Percentiles rank a stretch among this genome's conserved stretches.
These are phyloP conservation scores for Acleris literana DNA, from an alignment of 2,888 invertebrate genomes.

Conservation along the genomic window DNA sequence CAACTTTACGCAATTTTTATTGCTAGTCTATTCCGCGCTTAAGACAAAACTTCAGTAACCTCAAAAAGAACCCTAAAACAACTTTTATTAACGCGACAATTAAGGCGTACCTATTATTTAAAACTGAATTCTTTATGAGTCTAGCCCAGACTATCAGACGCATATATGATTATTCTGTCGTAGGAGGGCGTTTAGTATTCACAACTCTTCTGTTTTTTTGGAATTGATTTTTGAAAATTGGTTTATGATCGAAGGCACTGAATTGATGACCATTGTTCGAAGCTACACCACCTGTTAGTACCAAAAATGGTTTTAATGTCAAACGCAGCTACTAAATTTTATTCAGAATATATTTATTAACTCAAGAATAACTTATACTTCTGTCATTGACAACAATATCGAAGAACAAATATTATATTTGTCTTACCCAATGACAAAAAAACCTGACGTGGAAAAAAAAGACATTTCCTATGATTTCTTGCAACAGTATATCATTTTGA, in stretches of 20 bases:
- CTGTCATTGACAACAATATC: too few relatives aligned
- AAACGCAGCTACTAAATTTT: neutral
- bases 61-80: slow-evolving; percentile 15
- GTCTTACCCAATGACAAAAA: too few relatives aligned
- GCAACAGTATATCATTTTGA: too few relatives aligned
- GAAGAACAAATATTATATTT: too few relatives aligned
- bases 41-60: neutral
- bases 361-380: too few relatives aligned
- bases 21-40: too few relatives aligned
- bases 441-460: too few relatives aligned
- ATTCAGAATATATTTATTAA: too few relatives aligned
- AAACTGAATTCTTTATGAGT: slow-evolving; percentile 20
- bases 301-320: neutral
- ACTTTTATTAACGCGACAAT: slow-evolving; percentile 19
- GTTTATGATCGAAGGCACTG: neutral
- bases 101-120: slow-evolving; percentile 13
- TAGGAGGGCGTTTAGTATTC: slow-evolving; percentile 15
- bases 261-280: neutral
- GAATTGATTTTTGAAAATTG: neutral
- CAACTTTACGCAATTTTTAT: too few relatives aligned
- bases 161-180: slow-evolving; percentile 17
- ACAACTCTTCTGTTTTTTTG: slow-evolving; percentile 11
- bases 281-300: neutral
- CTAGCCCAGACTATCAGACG: slow-evolving; percentile 5
- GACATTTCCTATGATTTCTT: too few relatives aligned